A percentile compares a stretch with the other conserved stretches of the same genome.
Conservation (phyloP, 1,140 invertebrate genomes). For the Penaeus indicus region DNA sequence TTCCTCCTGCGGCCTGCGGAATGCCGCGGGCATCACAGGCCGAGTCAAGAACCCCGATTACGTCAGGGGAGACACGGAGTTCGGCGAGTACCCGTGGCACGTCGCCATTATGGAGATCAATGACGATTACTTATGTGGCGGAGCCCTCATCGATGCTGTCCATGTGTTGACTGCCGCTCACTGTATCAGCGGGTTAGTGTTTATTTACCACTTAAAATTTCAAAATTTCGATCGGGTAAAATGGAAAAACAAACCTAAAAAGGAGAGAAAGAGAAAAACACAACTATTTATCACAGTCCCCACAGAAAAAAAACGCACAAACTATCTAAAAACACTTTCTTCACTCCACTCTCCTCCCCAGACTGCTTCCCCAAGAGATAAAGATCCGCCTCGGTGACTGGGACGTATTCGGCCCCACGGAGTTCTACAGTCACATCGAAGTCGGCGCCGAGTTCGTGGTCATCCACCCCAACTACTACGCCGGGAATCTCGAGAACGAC, state of each 20-base stretch:
- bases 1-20: slow-evolving; percentile 32
- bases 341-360: no score
- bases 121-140: slow-evolving; percentile 90
- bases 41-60: slow-evolving; percentile 34
- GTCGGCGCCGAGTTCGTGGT: slow-evolving; percentile 82
- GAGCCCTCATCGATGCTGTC: slow-evolving; percentile 84
- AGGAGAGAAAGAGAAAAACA: no score
- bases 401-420: slow-evolving; percentile 94
- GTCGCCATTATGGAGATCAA: slow-evolving; percentile 87
- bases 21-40: slow-evolving; percentile 12
- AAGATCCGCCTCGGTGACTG: slow-evolving; percentile 91
- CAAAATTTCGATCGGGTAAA: no score
- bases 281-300: no score
- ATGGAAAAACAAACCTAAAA: no score
- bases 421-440: slow-evolving; percentile 93
- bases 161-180: slow-evolving; percentile 91
- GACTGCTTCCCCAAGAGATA: slow-evolving; percentile 69
- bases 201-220: no score
- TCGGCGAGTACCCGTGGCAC: slow-evolving; percentile 88
- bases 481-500: slow-evolving; percentile 92
- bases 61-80: slow-evolving; percentile 31
- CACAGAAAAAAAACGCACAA: no score
- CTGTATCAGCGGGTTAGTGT: slow-evolving; percentile 84
- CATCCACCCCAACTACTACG: slow-evolving; percentile 91
- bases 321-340: no score